These are phyloP conservation scores for Lissonota sp. DNA, from an alignment of 2,888 invertebrate species.

Conservation along the genomic window DNA sequence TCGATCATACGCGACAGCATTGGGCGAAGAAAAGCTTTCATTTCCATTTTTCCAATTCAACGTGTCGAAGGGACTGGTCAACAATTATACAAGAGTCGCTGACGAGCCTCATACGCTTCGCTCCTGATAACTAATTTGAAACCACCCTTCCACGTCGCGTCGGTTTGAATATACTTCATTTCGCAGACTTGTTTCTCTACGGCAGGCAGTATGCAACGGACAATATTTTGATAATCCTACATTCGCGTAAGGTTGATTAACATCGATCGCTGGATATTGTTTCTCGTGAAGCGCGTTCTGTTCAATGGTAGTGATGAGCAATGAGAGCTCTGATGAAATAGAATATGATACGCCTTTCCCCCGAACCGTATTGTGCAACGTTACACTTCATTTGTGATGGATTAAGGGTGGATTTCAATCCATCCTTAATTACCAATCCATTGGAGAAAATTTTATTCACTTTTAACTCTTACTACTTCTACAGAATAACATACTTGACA, in stretches of 20 bases:
- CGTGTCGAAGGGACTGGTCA: background rate
- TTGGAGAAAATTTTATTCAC: background rate
- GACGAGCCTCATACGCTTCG: background rate
- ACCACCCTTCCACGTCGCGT: slow-evolving; percentile 22
- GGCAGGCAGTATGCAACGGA: background rate
- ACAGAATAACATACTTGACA: too few species aligned
- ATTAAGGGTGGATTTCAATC: too few species aligned
- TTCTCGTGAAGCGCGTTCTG: background rate
- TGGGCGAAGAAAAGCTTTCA: background rate
- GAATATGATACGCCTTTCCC: background rate
- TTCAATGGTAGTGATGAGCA: background rate
- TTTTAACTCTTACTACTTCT: too few species aligned
- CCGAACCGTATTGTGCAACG: background rate
- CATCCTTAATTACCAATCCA: background rate
- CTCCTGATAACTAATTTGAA: slow-evolving; percentile 24
- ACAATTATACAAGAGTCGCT: background rate
- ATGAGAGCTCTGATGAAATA: background rate
- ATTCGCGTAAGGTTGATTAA: background rate
- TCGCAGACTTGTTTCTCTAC: background rate
- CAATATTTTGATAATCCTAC: background rate
- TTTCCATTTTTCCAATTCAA: background rate
- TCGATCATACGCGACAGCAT: too few species aligned
- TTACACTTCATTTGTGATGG: background rate
- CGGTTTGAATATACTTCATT: slow-evolving; percentile 25
- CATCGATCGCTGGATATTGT: slow-evolving; percentile 1